Percentiles rank a stretch among this genome's conserved stretches.
Conservation (phyloP, 2,113 vertebrate genomes). For the Scolopax mira region DNA sequence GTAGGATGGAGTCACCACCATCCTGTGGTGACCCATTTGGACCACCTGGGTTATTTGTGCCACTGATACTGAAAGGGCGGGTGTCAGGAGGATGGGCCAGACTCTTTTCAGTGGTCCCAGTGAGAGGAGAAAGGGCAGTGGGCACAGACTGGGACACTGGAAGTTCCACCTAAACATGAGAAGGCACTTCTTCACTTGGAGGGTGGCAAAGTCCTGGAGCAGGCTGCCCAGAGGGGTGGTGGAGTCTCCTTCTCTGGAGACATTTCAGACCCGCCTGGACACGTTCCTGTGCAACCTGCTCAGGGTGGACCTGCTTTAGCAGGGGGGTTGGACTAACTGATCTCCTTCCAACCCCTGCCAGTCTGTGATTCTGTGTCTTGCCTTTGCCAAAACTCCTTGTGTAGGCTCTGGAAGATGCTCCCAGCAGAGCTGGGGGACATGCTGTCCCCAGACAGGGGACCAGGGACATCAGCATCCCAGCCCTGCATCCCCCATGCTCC, state of each 20-base stretch:
- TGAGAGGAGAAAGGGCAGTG: not conserved
- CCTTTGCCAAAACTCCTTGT: not conserved
- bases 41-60: not conserved
- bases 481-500: fast-evolving
- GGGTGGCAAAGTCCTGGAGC: not conserved
- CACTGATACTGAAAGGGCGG: not conserved
- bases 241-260: not conserved
- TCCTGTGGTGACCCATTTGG: not conserved
- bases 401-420: not conserved
- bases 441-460: not conserved
- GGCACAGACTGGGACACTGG: not conserved
- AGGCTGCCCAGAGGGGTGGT: not conserved
- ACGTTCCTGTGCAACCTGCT: not conserved
- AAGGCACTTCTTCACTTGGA: not conserved
- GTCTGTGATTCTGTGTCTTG: not conserved
- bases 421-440: not conserved
- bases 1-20: not conserved
- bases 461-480: not conserved
- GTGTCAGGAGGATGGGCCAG: not conserved
- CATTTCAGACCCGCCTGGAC: not conserved
- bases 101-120: not conserved
- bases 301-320: too few species aligned
- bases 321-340: not conserved
- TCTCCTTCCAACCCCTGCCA: not conserved
- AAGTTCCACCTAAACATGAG: not conserved